Conservation (phyloP, 2,113 vertebrate species). For the Cebus imitator region DNA sequence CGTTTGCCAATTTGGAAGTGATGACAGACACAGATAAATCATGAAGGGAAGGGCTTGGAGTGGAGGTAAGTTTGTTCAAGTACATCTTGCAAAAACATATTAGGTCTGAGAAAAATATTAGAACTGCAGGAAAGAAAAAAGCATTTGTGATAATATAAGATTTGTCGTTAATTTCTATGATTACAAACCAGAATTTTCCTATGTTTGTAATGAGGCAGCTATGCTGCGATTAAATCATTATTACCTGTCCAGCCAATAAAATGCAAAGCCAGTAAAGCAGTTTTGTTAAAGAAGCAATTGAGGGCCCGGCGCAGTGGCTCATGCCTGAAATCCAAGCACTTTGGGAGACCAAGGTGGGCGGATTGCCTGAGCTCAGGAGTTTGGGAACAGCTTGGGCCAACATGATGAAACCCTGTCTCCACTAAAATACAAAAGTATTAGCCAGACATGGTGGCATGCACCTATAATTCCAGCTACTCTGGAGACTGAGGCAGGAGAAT, state of each 20-base stretch:
- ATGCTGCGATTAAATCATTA: neutral
- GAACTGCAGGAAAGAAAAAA: neutral
- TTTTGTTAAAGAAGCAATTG: slow-evolving; percentile 32
- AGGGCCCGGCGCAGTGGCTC: neutral
- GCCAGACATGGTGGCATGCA: no score
- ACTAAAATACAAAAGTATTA: no score
- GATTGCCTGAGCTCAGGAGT: no score
- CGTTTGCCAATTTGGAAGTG: neutral
- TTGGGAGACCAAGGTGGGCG: no score
- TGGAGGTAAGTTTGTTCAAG: neutral
- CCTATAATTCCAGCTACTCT: no score
- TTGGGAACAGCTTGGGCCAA: no score
- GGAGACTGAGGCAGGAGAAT: no score
- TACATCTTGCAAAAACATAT: neutral
- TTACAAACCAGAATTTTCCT: neutral
- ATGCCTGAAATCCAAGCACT: no score
- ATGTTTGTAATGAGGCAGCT: neutral
- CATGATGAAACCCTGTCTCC: no score
- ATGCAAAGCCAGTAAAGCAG: neutral
- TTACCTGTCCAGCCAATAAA: neutral
- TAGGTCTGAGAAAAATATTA: neutral
- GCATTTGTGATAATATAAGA: neutral
- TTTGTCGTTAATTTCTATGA: neutral
- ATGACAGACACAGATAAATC: neutral
- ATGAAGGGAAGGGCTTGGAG: neutral